Conservation (phyloP, 2,888 invertebrate species). For the Oxycera nigricornis region DNA sequence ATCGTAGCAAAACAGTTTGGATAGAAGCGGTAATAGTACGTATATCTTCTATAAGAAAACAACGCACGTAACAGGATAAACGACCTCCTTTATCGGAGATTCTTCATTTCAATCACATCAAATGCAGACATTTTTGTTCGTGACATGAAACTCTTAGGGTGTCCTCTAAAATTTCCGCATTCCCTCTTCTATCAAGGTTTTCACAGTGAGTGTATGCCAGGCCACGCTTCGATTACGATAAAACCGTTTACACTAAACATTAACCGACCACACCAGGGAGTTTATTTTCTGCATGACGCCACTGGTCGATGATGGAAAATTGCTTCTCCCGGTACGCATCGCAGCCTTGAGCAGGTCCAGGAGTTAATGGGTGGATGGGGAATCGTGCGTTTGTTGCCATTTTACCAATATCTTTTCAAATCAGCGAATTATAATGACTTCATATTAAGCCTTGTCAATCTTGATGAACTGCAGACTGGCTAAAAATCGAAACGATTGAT, state of each 20-base stretch:
- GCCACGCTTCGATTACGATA: constrained; percentile 20
- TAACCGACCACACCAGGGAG: constrained; percentile 36
- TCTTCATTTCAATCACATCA: constrained; percentile 53
- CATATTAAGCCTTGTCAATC: too few relatives aligned
- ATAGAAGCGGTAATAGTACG: constrained; percentile 7
- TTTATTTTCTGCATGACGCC: constrained; percentile 31
- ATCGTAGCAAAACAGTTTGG: neutral
- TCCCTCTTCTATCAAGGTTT: neutral
- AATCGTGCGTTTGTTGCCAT: too few relatives aligned
- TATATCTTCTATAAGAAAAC: constrained; percentile 41
- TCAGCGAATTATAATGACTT: too few relatives aligned
- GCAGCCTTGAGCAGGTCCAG: neutral
- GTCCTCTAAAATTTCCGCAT: constrained; percentile 43
- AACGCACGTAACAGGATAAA: constrained; percentile 48
- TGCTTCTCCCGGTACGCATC: neutral
- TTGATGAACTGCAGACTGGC: too few relatives aligned
- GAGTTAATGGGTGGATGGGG: neutral
- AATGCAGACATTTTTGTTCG: constrained; percentile 52
- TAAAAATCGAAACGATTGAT: too few relatives aligned
- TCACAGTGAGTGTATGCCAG: neutral
- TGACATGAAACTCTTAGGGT: constrained; percentile 49
- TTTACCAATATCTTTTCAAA: too few relatives aligned
- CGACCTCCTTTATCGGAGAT: constrained; percentile 52
- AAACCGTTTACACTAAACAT: constrained; percentile 38
- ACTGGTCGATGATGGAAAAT: constrained; percentile 16